phyloP scores from a whole-genome alignment of 2,797 vertebrate genomes.

The Argyrosomus regius region DNA sequence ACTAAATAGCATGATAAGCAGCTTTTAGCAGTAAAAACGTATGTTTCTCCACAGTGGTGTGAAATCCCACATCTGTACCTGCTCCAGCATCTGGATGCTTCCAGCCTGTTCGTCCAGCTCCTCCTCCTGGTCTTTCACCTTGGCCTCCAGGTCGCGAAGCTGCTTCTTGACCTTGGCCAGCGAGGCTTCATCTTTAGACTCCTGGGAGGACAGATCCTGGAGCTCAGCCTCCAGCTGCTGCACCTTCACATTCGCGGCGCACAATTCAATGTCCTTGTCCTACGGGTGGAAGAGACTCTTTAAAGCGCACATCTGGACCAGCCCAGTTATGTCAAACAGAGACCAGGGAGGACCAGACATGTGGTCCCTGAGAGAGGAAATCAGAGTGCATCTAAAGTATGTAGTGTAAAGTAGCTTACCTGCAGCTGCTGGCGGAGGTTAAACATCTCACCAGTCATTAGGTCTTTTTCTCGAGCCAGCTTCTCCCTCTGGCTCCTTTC shows the following conservation, averaged over 20 bases:
- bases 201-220: slow-evolving; percentile 96
- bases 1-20: neutral
- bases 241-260: slow-evolving; percentile 86
- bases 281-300: slow-evolving; percentile 41
- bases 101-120: slow-evolving; percentile 99
- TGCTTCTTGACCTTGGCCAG: slow-evolving; percentile 96
- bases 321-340: slow-evolving; percentile 53
- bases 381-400: slow-evolving; percentile 27
- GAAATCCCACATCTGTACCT: slow-evolving; percentile 84
- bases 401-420: slow-evolving; percentile 75
- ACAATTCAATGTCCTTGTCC: slow-evolving; percentile 89
- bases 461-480: slow-evolving; percentile 92
- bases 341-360: slow-evolving; percentile 34
- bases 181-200: slow-evolving; percentile 97
- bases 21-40: neutral
- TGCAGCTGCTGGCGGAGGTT: slow-evolving; percentile 94
- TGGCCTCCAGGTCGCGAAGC: slow-evolving; percentile 94
- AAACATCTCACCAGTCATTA: slow-evolving; percentile 92
- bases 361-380: slow-evolving; percentile 37
- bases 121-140: slow-evolving; percentile 98
- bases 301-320: slow-evolving; percentile 47
- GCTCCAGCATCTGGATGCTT: slow-evolving; percentile 97
- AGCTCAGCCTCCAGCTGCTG: slow-evolving; percentile 95
- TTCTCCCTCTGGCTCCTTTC: slow-evolving; percentile 93
- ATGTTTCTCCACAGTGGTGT: neutral